Percentiles rank a stretch among this genome's conserved stretches.
These are phyloP conservation scores for Drosophila fuyamai DNA, from an alignment of 1,140 invertebrate genomes.

Conservation along the genomic window DNA sequence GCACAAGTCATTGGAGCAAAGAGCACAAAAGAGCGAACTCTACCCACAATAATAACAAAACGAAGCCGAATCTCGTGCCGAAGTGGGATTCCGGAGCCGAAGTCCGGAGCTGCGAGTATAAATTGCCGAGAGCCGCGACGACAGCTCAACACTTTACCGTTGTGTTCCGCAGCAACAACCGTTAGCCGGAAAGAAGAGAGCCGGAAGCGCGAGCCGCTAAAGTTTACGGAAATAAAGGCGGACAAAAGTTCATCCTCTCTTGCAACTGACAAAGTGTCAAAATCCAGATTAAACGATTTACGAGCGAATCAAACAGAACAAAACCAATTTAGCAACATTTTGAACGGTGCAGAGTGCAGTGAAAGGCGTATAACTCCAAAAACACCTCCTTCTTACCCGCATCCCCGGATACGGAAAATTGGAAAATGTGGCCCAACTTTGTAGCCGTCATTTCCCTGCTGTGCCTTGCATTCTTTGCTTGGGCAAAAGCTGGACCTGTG, in stretches of 20 bases:
- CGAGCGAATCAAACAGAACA: conserved; percentile 15
- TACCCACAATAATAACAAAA: conserved; percentile 66
- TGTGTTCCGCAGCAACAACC: conserved; percentile 63
- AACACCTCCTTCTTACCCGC: neutral
- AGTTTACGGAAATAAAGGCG: conserved; percentile 78
- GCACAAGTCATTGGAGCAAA: conserved; percentile 13
- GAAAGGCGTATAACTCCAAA: neutral
- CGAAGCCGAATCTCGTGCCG: conserved; percentile 41
- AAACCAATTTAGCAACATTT: neutral
- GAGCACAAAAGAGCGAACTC: conserved; percentile 12
- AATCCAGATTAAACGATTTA: conserved; percentile 48
- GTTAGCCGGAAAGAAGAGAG: conserved; percentile 34
- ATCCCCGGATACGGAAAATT: conserved; percentile 10
- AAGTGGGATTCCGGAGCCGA: conserved; percentile 20
- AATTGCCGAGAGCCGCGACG: conserved; percentile 57
- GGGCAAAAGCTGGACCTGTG: conserved; percentile 78
- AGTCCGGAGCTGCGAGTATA: conserved; percentile 49
- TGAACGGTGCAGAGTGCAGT: conserved; percentile 12
- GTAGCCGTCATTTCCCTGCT: conserved; percentile 65
- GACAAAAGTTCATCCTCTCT: conserved; percentile 51
- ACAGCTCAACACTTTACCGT: conserved; percentile 61
- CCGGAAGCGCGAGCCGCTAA: conserved; percentile 76
- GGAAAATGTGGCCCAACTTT: conserved; percentile 75
- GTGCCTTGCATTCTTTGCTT: conserved; percentile 66
- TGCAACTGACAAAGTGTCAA: conserved; percentile 39